Evolutionary conservation across 2,888 invertebrate genomes (phyloP).

Genomic region (Erynnis tages): DNA sequence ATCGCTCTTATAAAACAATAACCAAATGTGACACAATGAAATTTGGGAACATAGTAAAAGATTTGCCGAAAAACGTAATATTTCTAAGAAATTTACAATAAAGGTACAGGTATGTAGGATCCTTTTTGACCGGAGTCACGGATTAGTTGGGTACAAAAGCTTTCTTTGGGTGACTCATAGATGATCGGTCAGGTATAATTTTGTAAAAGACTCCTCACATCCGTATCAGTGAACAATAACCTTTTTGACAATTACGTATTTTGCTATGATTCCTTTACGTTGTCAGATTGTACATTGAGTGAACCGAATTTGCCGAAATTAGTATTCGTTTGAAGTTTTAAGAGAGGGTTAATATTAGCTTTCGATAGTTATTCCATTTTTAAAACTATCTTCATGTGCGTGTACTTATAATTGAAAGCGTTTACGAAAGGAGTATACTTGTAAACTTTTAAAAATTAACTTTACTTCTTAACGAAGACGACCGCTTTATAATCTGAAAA

Average conservation of each 20-base stretch:
- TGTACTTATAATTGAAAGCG: too few relatives aligned
- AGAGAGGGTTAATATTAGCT: too few relatives aligned
- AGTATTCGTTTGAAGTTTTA: too few relatives aligned
- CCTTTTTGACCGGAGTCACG: slow-evolving; percentile 43
- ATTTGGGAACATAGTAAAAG: background rate
- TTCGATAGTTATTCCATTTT: too few relatives aligned
- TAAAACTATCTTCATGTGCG: too few relatives aligned
- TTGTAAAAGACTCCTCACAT: slow-evolving; percentile 23
- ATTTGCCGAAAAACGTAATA: slow-evolving; percentile 11
- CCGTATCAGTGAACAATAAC: slow-evolving; percentile 22
- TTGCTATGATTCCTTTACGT: background rate
- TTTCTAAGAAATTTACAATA: slow-evolving; percentile 28
- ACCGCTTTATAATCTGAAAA: slow-evolving; percentile 6
- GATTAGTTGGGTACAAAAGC: slow-evolving; percentile 47
- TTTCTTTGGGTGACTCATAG: slow-evolving; percentile 48
- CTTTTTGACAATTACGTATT: slow-evolving; percentile 12
- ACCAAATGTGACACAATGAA: background rate
- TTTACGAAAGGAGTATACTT: too few relatives aligned
- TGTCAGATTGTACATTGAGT: background rate
- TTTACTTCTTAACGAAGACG: background rate
- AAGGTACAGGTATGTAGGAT: slow-evolving; percentile 31
- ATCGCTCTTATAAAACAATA: too few relatives aligned
- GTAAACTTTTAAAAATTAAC: slow-evolving; percentile 3
- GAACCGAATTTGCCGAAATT: background rate
- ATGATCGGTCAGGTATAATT: slow-evolving; percentile 47